phyloP scores from a whole-genome alignment of 2,888 invertebrate species.

The Limnephilus marmoratus region DNA sequence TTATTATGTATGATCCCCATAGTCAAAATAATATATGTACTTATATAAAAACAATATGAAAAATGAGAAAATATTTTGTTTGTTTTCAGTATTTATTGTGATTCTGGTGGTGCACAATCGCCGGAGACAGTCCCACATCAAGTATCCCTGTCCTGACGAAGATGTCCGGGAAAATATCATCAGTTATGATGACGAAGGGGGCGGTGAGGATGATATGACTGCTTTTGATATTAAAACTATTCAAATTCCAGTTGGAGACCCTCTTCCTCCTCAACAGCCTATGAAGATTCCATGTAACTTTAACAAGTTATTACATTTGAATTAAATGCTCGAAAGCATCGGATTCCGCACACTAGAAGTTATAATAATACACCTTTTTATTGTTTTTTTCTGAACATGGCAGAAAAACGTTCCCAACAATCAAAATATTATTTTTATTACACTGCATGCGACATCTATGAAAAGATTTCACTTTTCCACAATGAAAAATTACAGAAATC shows the following conservation, averaged over 20 bases:
- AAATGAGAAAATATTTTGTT: background rate
- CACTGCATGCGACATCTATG: conserved; percentile 12
- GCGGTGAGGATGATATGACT: conserved; percentile 99
- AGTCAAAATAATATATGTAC: background rate
- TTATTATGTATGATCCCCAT: no score
- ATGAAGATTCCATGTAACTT: conserved; percentile 84
- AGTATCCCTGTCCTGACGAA: conserved; percentile 98
- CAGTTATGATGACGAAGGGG: conserved; percentile 98
- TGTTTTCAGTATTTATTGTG: conserved; percentile 88
- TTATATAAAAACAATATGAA: no score
- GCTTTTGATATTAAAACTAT: conserved; percentile 99
- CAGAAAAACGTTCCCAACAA: background rate
- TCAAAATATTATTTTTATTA: background rate
- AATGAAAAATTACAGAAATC: background rate
- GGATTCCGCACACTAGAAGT: conserved; percentile 18
- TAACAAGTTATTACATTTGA: conserved; percentile 43
- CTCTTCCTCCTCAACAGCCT: conserved; percentile 82
- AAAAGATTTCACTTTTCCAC: background rate
- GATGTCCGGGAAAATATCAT: conserved; percentile 99
- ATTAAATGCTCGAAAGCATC: background rate
- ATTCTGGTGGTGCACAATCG: conserved; percentile 98
- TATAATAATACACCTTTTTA: background rate
- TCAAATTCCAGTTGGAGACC: conserved; percentile 95
- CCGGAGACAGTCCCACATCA: conserved; percentile 94
- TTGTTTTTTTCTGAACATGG: background rate